Conservation (phyloP, 1,140 invertebrate species). For the Neodiprion fabricii region DNA sequence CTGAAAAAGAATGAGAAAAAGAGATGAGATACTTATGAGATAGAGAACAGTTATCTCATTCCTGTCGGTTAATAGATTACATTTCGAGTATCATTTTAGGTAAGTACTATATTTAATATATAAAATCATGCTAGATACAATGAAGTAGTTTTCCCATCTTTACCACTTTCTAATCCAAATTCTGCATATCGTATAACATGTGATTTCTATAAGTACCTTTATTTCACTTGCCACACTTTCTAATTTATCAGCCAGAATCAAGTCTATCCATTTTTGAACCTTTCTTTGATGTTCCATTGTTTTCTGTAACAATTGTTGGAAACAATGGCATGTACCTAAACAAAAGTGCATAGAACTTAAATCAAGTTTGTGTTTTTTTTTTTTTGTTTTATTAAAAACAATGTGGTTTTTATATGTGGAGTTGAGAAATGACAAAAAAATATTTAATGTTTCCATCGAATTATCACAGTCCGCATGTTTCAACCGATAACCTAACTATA, state of each 20-base stretch:
- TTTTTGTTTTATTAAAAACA: no score
- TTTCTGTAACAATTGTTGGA: no score
- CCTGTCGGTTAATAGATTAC: slow-evolving; percentile 10
- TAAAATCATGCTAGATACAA: slow-evolving; percentile 39
- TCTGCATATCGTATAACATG: not conserved
- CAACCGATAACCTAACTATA: no score
- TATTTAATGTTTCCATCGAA: no score
- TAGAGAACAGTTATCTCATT: not conserved
- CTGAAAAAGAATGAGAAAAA: not conserved
- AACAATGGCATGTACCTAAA: no score
- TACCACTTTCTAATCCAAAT: slow-evolving; percentile 31
- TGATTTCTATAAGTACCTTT: slow-evolving; percentile 23
- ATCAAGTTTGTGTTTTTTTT: no score
- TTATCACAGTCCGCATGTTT: no score
- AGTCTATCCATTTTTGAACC: slow-evolving; percentile 31
- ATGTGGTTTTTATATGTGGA: no score
- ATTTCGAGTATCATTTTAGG: not conserved
- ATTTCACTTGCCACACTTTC: slow-evolving; percentile 25
- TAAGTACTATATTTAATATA: not conserved
- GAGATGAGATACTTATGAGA: not conserved
- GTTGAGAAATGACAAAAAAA: no score
- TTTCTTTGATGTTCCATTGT: slow-evolving; percentile 14
- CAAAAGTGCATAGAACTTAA: no score
- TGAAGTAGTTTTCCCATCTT: slow-evolving; percentile 49
- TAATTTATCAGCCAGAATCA: slow-evolving; percentile 28